Conservation (phyloP, 2,888 invertebrate species). For the Chrysolina haemoptera region DNA sequence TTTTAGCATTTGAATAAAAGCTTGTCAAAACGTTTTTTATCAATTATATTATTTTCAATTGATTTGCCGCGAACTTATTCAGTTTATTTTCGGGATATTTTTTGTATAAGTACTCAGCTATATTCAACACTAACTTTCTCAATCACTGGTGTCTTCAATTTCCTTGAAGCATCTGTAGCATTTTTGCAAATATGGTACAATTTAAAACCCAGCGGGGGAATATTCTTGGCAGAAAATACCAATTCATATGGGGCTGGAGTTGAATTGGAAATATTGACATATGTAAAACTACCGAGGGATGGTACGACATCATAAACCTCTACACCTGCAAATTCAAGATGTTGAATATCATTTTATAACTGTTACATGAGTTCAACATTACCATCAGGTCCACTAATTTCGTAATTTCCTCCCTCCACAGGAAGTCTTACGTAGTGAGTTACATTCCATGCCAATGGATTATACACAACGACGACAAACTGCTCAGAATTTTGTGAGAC, state of each 20-base stretch:
- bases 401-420: slow-evolving; percentile 72
- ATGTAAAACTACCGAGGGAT: slow-evolving; percentile 46
- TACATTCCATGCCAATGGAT: slow-evolving; percentile 79
- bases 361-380: slow-evolving; percentile 10
- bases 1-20: too few species aligned
- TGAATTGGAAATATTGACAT: slow-evolving; percentile 32
- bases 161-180: background rate
- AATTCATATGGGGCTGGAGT: slow-evolving; percentile 72
- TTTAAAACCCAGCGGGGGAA: slow-evolving; percentile 80
- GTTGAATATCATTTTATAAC: background rate
- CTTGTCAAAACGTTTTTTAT: too few species aligned
- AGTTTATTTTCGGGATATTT: too few species aligned
- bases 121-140: background rate
- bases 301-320: slow-evolving; percentile 50
- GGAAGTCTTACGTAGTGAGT: slow-evolving; percentile 77
- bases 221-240: slow-evolving; percentile 76
- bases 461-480: slow-evolving; percentile 81
- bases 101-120: background rate
- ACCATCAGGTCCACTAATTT: slow-evolving; percentile 77
- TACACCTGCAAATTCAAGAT: slow-evolving; percentile 41
- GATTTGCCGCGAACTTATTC: too few species aligned
- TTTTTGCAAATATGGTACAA: slow-evolving; percentile 72
- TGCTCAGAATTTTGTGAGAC: slow-evolving; percentile 74
- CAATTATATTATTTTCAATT: too few species aligned
- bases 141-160: background rate